Base-by-base conservation (phyloP, 2,888 invertebrate species). In the Geotrupes spiniger region DNA sequence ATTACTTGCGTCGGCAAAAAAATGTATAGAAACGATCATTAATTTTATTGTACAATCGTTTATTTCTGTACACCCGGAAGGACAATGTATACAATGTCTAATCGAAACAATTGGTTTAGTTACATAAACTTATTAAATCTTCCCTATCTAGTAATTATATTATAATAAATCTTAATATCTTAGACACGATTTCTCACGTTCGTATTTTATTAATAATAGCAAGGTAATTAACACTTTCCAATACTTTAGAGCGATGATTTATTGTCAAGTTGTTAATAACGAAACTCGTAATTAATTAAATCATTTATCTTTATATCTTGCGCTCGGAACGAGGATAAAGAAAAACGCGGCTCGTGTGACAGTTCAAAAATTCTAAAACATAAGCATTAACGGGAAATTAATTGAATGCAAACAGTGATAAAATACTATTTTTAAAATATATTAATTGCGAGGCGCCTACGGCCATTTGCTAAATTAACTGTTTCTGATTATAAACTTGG, bases 161-260 rank as follows among this genome's bases (percentile, higher is more conserved):
- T 48, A 48, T 48, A 48, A 48, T 48, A 48, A 48, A 48, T 48
- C 42, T 48, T 40, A 26, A 50, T 41, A 42, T 46, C 37, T 38
- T 37, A 38, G 46, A 41, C 42, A 48, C 42, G 48, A 41, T 36
- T 52, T 52, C 48, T 49, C 52, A 49, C 52, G 52, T 49, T 49
- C 44, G 15, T 33, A 33, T 33, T 33, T 33, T 33, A 33, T 33
- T 33, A 33, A 12, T 33, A 33, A 33, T 6, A 15, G 33, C 33
- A 15, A 33, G n/a, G 33, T 33, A 33, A 33, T 33, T 33, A 33
- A 33, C 33, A 33, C 33, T 33, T 33, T 33, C 33, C n/a, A 33
- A 33, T 33, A 33, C 14, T 33, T 33, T 33, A 33, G 11, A 12
- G 14, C 12, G 6, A 14, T 33, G 33, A 33, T 33, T 33, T 33